phyloP scores from a whole-genome alignment of 1,140 invertebrate genomes.

The Gonatopus flavifemur region DNA sequence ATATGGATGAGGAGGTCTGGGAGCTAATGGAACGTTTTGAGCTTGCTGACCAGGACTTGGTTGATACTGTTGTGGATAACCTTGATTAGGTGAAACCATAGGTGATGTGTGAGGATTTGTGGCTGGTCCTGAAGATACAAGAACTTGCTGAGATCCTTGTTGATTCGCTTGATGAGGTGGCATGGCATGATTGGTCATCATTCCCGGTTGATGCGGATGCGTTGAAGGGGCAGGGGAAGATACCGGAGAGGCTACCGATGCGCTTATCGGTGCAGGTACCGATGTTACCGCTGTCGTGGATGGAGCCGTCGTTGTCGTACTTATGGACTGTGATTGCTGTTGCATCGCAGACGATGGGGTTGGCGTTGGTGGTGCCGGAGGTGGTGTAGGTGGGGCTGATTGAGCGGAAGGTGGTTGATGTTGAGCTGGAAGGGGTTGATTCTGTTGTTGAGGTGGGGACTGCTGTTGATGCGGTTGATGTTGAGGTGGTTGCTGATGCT shows the following conservation, averaged over 20 bases:
- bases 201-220: slow-evolving; percentile 42
- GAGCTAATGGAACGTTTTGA: slow-evolving; percentile 57
- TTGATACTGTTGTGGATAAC: slow-evolving; percentile 50
- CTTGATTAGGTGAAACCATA: slow-evolving; percentile 61
- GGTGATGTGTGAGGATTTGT: slow-evolving; percentile 42
- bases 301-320: slow-evolving; percentile 23
- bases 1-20: slow-evolving; percentile 65
- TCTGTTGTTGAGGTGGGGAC: slow-evolving; percentile 16
- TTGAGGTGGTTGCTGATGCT: slow-evolving; percentile 8
- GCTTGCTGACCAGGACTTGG: slow-evolving; percentile 50
- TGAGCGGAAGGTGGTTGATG: slow-evolving; percentile 11
- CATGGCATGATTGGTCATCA: slow-evolving; percentile 50
- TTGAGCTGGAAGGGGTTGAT: slow-evolving; percentile 10
- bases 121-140: slow-evolving; percentile 41
- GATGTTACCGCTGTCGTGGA: slow-evolving; percentile 25
- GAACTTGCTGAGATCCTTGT: slow-evolving; percentile 31
- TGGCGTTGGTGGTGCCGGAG: slow-evolving; percentile 24
- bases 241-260: slow-evolving; percentile 35
- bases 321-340: slow-evolving; percentile 22
- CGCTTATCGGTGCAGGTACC: slow-evolving; percentile 30
- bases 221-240: slow-evolving; percentile 36
- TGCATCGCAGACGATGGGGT: slow-evolving; percentile 14
- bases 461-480: slow-evolving; percentile 21
- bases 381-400: slow-evolving; percentile 14
- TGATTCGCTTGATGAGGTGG: slow-evolving; percentile 43